Conservation (phyloP, 1,140 invertebrate genomes). For the Thalassaphorura encarpata region DNA sequence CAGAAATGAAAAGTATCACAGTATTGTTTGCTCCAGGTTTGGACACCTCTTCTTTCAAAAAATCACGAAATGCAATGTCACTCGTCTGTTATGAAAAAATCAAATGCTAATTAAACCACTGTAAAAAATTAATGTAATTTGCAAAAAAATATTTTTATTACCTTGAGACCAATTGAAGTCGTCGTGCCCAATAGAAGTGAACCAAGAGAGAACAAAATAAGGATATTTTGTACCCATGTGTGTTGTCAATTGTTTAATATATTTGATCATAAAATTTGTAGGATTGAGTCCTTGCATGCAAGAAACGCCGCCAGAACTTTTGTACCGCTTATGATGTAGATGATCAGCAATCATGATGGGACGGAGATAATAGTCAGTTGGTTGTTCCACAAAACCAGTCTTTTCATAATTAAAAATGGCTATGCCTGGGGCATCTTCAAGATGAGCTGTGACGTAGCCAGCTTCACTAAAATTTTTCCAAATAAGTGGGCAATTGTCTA, state of each 20-base stretch:
- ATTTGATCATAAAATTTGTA: constrained; percentile 22
- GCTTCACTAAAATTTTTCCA: constrained; percentile 38
- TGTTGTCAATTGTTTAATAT: constrained; percentile 9
- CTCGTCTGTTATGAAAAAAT: too few species aligned
- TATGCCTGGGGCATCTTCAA: constrained; percentile 39
- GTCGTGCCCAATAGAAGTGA: constrained; percentile 26
- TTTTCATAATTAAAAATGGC: constrained; percentile 39
- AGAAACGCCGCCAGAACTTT: not conserved
- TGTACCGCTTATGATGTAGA: constrained; percentile 5
- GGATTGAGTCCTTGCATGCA: constrained; percentile 16
- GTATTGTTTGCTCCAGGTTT: constrained; percentile 20
- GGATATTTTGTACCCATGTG: constrained; percentile 7
- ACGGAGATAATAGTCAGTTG: constrained; percentile 30
- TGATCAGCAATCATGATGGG: constrained; percentile 18
- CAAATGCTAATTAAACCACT: too few species aligned
- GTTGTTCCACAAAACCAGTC: constrained; percentile 26
- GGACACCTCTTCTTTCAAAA: constrained; percentile 10
- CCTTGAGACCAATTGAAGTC: constrained; percentile 29
- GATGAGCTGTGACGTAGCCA: constrained; percentile 37
- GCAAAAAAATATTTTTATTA: constrained; percentile 5
- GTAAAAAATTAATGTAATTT: too few species aligned
- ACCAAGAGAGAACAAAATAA: constrained; percentile 30
- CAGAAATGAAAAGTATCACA: constrained; percentile 31
- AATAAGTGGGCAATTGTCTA: constrained; percentile 39
- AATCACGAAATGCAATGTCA: constrained; percentile 14